phyloP scores from a whole-genome alignment of 2,797 vertebrate species.

The Anas bahamensis region DNA sequence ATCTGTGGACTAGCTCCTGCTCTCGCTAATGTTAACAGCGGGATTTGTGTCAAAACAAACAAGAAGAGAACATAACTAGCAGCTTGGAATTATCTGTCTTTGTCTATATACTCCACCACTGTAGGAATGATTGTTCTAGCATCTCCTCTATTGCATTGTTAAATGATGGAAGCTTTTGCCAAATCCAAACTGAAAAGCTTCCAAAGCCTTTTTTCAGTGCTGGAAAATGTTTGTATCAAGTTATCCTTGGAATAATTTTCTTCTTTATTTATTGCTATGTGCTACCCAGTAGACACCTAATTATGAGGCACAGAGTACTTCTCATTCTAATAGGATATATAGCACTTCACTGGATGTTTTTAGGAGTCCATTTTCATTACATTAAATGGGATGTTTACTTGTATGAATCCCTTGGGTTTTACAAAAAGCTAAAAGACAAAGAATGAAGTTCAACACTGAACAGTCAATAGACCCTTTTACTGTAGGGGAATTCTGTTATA shows the following conservation, averaged over 20 bases:
- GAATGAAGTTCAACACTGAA: not conserved
- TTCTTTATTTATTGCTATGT: conserved; percentile 47
- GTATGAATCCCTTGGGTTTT: not conserved
- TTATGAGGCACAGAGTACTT: not conserved
- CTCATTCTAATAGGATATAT: not conserved
- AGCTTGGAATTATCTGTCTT: not conserved
- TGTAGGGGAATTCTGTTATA: not conserved
- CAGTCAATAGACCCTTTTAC: not conserved
- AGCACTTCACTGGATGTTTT: not conserved
- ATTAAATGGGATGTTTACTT: conserved; percentile 18
- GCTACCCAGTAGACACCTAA: conserved; percentile 10
- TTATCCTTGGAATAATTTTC: conserved; percentile 39
- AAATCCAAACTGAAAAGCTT: conserved; percentile 19
- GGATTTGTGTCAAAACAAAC: conserved; percentile 20
- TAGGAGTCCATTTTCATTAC: conserved; percentile 32
- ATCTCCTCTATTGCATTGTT: not conserved
- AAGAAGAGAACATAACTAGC: not conserved
- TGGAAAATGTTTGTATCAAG: conserved; percentile 9
- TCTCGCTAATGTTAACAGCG: not conserved
- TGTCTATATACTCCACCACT: not conserved
- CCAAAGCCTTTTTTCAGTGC: conserved; percentile 8
- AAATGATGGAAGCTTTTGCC: conserved; percentile 8
- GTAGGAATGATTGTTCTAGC: not conserved
- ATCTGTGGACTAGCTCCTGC: not conserved
- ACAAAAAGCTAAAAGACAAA: not conserved